Percentiles rank a stretch among this genome's conserved stretches.
Evolutionary conservation across 2,797 vertebrate genomes (phyloP).

Genomic region (Mus spretus): DNA sequence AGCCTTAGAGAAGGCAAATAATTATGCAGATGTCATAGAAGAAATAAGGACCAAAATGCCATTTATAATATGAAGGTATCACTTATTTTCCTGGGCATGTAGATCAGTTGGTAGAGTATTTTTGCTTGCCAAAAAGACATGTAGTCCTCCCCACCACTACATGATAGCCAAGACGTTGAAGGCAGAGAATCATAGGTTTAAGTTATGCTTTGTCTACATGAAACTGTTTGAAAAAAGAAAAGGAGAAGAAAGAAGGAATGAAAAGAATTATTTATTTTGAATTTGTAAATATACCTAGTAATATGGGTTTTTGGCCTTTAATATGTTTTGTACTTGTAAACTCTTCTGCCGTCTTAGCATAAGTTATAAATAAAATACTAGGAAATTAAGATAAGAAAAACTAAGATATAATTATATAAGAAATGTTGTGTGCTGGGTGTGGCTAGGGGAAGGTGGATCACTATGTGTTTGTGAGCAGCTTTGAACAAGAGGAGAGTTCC

Average conservation of each 20-base stretch:
- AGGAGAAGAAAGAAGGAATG: neutral
- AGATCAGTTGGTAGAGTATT: neutral
- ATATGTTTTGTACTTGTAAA: neutral
- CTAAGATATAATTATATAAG: too few species aligned
- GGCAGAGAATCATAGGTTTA: neutral
- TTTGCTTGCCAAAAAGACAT: rapidly evolving
- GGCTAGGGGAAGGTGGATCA: too few species aligned
- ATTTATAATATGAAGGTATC: neutral
- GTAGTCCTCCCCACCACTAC: neutral
- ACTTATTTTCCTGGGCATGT: neutral
- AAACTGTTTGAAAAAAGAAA: neutral
- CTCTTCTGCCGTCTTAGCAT: neutral
- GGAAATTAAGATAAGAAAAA: too few species aligned
- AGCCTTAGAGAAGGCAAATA: neutral
- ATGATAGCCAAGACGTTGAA: neutral
- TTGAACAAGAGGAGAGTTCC: too few species aligned
- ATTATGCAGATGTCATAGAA: neutral
- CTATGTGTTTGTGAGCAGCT: too few species aligned
- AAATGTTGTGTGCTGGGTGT: too few species aligned
- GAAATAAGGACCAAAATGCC: neutral
- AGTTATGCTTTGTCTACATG: neutral
- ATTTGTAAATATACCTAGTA: neutral
- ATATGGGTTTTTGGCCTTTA: neutral
- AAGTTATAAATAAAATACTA: neutral
- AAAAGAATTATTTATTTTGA: neutral